A percentile compares a stretch with the other conserved stretches of the same genome.
These are phyloP conservation scores for Cirrhinus mrigala DNA, from an alignment of 2,797 vertebrate genomes.

Conservation along the genomic window DNA sequence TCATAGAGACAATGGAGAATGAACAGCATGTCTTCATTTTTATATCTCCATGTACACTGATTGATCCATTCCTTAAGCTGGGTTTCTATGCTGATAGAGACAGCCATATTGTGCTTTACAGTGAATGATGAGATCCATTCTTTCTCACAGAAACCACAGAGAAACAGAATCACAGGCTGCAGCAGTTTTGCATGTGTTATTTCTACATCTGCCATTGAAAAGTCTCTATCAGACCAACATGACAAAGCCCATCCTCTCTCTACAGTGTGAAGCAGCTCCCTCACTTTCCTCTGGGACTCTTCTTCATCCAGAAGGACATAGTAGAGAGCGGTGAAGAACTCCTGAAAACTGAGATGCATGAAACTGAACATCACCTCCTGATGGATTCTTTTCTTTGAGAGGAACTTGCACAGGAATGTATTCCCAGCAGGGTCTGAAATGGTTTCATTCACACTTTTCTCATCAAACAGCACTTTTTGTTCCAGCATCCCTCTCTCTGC, in stretches of 20 bases:
- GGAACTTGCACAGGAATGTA: constrained; percentile 29
- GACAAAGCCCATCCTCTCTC: constrained; percentile 17
- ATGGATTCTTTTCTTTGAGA: background rate
- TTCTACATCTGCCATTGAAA: background rate
- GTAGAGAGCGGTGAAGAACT: constrained; percentile 45
- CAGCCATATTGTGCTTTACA: background rate
- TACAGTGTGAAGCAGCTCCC: constrained; percentile 23
- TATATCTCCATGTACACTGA: background rate
- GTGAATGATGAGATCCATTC: background rate
- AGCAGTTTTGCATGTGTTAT: background rate
- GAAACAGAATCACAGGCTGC: constrained; percentile 30
- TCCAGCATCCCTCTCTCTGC: constrained; percentile 43
- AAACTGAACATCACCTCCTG: constrained; percentile 20
- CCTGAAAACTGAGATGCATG: constrained; percentile 45
- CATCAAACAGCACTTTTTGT: constrained; percentile 37
- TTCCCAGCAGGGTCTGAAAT: background rate
- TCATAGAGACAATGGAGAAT: constrained; percentile 47
- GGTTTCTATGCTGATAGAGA: background rate
- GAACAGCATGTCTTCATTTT: constrained; percentile 12
- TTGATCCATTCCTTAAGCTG: constrained; percentile 40
- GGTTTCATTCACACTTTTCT: no score
- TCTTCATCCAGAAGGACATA: constrained; percentile 41
- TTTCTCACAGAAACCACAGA: constrained; percentile 42
- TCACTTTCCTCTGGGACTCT: constrained; percentile 31
- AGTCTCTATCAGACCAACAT: background rate